Conservation (phyloP, 64 coral and sea anemone species). For the Actinia tenebrosa region DNA sequence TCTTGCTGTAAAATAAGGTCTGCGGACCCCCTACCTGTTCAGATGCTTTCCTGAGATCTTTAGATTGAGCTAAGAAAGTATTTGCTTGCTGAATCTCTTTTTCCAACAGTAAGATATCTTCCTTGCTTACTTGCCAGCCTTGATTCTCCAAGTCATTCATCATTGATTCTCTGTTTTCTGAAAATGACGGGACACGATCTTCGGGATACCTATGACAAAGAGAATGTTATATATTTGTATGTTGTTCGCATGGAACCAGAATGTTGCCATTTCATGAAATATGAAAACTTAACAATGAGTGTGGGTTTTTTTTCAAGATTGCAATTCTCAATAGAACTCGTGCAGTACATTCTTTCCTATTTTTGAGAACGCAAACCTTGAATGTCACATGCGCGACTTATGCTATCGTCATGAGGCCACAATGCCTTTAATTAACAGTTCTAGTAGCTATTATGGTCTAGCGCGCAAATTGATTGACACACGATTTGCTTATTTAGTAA, state of each 20-base stretch:
- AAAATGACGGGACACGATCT: conserved; percentile 64
- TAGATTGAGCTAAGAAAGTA: conserved; percentile 70
- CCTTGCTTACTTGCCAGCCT: conserved; percentile 60
- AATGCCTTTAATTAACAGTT: neutral
- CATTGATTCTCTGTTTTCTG: conserved; percentile 62
- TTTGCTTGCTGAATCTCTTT: conserved; percentile 85
- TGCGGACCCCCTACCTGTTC: conserved; percentile 58
- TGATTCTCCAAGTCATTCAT: conserved; percentile 77
- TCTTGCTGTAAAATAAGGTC: no score
- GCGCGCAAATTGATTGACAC: neutral
- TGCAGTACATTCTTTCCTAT: no score
- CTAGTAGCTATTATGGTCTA: no score
- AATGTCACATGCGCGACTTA: neutral
- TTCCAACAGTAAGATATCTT: conserved; percentile 63
- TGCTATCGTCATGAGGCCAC: neutral
- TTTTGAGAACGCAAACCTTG: neutral
- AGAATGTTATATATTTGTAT: neutral
- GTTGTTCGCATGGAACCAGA: neutral
- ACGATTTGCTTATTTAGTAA: neutral
- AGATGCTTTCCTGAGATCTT: conserved; percentile 69
- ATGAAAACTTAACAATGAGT: no score
- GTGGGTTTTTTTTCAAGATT: no score
- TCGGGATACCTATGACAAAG: conserved; percentile 45
- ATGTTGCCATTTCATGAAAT: no score
- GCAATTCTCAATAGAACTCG: no score